These are phyloP conservation scores for Myathropa florea DNA, from an alignment of 2,888 invertebrate genomes.

Conservation along the genomic window DNA sequence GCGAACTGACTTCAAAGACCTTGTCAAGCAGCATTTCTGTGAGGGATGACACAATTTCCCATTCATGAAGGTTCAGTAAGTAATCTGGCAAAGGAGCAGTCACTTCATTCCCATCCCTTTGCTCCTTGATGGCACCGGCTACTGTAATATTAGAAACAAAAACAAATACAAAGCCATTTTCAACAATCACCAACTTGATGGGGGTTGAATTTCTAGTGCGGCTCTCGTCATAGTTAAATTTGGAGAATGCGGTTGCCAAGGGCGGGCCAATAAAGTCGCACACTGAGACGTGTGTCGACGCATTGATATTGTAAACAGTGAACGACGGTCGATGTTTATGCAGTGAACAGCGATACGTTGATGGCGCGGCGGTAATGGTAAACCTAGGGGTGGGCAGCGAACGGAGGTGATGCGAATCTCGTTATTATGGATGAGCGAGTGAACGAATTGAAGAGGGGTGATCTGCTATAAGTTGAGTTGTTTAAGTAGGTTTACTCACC, in stretches of 20 bases:
- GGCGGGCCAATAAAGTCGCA: slow-evolving; percentile 56
- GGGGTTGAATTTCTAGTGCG: slow-evolving; percentile 26
- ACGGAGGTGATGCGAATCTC: slow-evolving; percentile 57
- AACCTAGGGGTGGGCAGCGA: slow-evolving; percentile 13
- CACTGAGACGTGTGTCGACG: slow-evolving; percentile 53
- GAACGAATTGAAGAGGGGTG: slow-evolving; percentile 54
- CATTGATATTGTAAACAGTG: slow-evolving; percentile 67
- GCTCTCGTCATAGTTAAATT: slow-evolving; percentile 35
- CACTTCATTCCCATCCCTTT: slow-evolving; percentile 37
- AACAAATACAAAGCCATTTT: slow-evolving; percentile 64
- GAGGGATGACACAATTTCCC: slow-evolving; percentile 50
- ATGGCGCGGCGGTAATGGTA: slow-evolving; percentile 19
- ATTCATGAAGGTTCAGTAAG: slow-evolving; percentile 52
- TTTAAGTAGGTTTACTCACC: slow-evolving; percentile 70
- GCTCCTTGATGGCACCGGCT: slow-evolving; percentile 15
- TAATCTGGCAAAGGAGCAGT: slow-evolving; percentile 63
- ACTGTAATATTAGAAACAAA: slow-evolving; percentile 69
- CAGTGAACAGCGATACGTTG: slow-evolving; percentile 62
- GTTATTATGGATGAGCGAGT: slow-evolving; percentile 45
- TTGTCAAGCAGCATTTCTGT: slow-evolving; percentile 8
- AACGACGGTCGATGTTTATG: slow-evolving; percentile 58
- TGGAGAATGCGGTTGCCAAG: slow-evolving; percentile 45
- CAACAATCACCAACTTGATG: slow-evolving; percentile 3
- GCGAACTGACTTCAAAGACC: slow-evolving; percentile 59
- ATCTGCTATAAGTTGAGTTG: slow-evolving; percentile 62